These are phyloP conservation scores for Cataglyphis albicans DNA, from an alignment of 2,888 invertebrate species.

Conservation along the genomic window DNA sequence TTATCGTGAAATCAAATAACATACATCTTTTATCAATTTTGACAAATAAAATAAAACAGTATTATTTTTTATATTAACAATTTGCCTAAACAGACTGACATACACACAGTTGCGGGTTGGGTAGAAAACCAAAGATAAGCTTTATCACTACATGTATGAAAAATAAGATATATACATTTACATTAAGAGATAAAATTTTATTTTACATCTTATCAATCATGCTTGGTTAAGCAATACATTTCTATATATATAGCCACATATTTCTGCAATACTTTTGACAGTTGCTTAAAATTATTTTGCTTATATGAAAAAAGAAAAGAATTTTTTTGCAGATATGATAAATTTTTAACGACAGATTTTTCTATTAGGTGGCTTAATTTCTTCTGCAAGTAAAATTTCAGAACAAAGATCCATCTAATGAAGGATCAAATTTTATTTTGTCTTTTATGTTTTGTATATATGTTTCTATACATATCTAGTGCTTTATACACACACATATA, in stretches of 20 bases:
- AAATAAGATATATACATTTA: constrained; percentile 30
- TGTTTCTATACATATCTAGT: neutral
- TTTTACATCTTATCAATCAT: constrained; percentile 55
- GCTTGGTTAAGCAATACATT: constrained; percentile 41
- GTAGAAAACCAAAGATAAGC: constrained; percentile 60
- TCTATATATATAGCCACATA: constrained; percentile 17
- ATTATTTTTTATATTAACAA: constrained; percentile 50
- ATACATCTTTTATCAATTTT: constrained; percentile 26
- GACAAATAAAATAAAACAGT: constrained; percentile 18
- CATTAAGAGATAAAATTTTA: constrained; percentile 42
- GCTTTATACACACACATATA: neutral
- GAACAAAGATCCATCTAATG: neutral
- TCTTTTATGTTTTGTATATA: neutral
- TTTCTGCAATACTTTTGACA: constrained; percentile 45
- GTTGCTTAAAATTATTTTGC: constrained; percentile 50
- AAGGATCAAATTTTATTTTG: neutral
- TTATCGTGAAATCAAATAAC: constrained; percentile 47
- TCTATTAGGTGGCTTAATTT: constrained; percentile 53
- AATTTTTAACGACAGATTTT: constrained; percentile 27
- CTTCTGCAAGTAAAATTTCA: constrained; percentile 13
- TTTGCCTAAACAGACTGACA: constrained; percentile 46
- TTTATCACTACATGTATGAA: constrained; percentile 44
- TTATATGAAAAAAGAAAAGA: constrained; percentile 29
- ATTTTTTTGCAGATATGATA: constrained; percentile 41
- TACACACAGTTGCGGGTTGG: constrained; percentile 29